phyloP scores from a whole-genome alignment of 2,797 vertebrate species.

The Takifugu ocellatus region DNA sequence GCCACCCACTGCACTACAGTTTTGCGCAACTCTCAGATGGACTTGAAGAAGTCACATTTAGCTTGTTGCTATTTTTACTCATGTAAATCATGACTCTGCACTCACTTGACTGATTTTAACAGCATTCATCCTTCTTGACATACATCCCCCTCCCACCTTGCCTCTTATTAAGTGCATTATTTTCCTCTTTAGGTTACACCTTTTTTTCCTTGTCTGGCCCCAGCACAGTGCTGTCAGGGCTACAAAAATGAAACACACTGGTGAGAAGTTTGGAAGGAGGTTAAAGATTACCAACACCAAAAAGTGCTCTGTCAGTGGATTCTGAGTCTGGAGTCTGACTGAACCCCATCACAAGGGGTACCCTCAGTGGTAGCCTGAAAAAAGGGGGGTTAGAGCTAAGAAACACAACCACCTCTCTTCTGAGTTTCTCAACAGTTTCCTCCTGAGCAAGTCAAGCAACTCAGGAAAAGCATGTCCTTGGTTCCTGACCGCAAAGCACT shows the following conservation, averaged over 20 bases:
- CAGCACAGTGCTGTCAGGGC: slow-evolving; percentile 15
- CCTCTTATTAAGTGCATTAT: neutral
- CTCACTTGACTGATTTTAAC: slow-evolving; percentile 58
- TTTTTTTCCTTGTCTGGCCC: slow-evolving; percentile 27
- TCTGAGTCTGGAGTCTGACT: too few relatives aligned
- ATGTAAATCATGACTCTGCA: slow-evolving; percentile 66
- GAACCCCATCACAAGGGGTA: slow-evolving; percentile 30
- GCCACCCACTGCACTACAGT: too few relatives aligned
- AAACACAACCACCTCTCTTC: slow-evolving; percentile 40
- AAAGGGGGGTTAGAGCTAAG: slow-evolving; percentile 74
- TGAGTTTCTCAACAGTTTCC: slow-evolving; percentile 45
- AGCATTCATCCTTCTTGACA: slow-evolving; percentile 11
- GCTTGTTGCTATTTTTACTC: slow-evolving; percentile 56
- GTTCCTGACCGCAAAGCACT: slow-evolving; percentile 66
- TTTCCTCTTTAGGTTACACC: slow-evolving; percentile 33
- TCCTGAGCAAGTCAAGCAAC: slow-evolving; percentile 47
- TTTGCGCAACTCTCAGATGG: slow-evolving; percentile 13
- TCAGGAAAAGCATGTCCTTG: slow-evolving; percentile 66
- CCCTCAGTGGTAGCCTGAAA: slow-evolving; percentile 43
- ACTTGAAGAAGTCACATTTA: slow-evolving; percentile 59
- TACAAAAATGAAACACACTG: neutral
- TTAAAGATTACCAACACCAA: too few relatives aligned
- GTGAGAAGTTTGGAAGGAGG: too few relatives aligned
- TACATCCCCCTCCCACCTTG: slow-evolving; percentile 11
- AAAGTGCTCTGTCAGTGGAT: too few relatives aligned